Base-by-base conservation (phyloP, 2,797 vertebrate species). In the Hippopotamyrus pictus region DNA sequence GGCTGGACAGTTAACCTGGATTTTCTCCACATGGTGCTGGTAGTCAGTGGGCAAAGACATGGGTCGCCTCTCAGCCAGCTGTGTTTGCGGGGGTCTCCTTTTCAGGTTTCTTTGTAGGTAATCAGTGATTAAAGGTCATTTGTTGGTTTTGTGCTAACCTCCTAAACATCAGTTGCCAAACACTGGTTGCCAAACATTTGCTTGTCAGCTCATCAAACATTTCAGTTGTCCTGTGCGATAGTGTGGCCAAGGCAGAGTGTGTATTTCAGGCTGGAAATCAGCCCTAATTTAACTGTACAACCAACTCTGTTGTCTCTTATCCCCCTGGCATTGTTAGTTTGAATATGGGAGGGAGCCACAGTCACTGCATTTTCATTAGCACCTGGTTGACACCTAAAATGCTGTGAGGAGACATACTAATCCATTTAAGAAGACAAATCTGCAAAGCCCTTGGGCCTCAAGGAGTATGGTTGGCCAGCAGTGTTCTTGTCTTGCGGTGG, bases 181-280 rank as follows among this genome's bases (percentile, higher is more conserved):
- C 86, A 88, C 59, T 48, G 22, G 33, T 88, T 25, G 59, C 86
- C 86, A 88, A 88, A 88, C 86, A 88, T 88, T 88, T 88, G 86
- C 86, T 88, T 48, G 59, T 88, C 33, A 88, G 86, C 86, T 88
- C 57, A 88, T 88, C 86, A 88, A 69, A 88, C 86, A 88, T 65
- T 88, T 65, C 59, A 48, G 86, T 65, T 48, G 59, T 88, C 57
- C 29, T 65, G 86, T 41, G 37, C 69, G 86, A 69, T 25, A 12
- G 19, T n/a, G 86, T 44, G n/a, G 54, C 17, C 19, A 51, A 17
- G 22, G 51, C 29, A 3, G 50, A 57, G 54, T 37, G 53, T 59
- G 8, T 84, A 57, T 87, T 87, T 57, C 85, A 59, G 53, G 85
- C 29, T 51, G 50, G 59, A 59, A 59, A 59, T 87, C 85, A 9